Conservation (phyloP, 2,797 vertebrate genomes). For the Epinephelus coioides region DNA sequence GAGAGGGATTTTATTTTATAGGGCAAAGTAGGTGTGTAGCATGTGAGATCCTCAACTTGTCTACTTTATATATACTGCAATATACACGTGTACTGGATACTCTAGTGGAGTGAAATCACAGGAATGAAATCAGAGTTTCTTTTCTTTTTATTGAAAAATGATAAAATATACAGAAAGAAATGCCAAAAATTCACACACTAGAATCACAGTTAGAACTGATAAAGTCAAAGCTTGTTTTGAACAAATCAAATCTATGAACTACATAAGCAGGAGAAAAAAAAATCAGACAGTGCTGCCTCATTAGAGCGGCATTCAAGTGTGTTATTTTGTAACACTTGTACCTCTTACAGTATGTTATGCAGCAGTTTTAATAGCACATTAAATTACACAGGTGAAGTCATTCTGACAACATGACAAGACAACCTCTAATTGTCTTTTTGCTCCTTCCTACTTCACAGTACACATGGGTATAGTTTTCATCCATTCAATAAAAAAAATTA, state of each 20-base stretch:
- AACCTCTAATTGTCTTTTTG: constrained; percentile 40
- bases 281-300: constrained; percentile 60
- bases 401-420: constrained; percentile 63
- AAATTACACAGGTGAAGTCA: constrained; percentile 77
- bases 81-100: too few species aligned
- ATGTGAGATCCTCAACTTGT: background rate
- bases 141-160: constrained; percentile 85
- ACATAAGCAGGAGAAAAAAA: constrained; percentile 64
- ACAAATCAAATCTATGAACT: constrained; percentile 77
- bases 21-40: background rate
- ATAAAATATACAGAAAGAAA: constrained; percentile 80
- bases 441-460: constrained; percentile 75
- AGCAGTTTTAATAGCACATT: constrained; percentile 71
- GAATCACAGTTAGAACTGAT: constrained; percentile 79
- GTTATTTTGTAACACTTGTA: constrained; percentile 69
- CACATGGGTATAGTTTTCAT: constrained; percentile 64
- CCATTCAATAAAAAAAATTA: constrained; percentile 69
- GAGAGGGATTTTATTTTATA: background rate
- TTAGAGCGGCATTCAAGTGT: constrained; percentile 72
- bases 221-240: constrained; percentile 71
- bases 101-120: constrained; percentile 4
- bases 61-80: too few species aligned
- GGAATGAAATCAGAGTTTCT: constrained; percentile 33
- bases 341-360: constrained; percentile 75
- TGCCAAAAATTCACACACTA: constrained; percentile 76